Percentiles rank a stretch among this genome's conserved stretches.
Evolutionary conservation across 2,797 vertebrate genomes (phyloP).

Genomic region (Arremon brunneinucha): DNA sequence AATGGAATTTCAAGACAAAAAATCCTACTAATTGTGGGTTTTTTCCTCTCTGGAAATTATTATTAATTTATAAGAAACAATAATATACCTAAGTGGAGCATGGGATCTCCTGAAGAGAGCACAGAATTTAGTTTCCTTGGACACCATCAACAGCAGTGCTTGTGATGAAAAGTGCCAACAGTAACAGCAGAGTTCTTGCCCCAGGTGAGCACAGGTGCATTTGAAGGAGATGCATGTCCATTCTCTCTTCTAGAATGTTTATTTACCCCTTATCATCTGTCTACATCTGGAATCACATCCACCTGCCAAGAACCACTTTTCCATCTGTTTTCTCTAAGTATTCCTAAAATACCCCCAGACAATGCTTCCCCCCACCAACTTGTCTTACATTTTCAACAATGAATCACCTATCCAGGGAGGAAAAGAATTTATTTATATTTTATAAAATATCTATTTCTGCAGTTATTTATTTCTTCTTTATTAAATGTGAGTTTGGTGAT

Average conservation of each 20-base stretch:
- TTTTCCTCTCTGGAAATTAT: background rate
- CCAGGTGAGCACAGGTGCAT: background rate
- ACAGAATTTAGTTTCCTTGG: background rate
- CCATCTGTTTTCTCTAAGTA: background rate
- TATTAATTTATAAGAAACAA: background rate
- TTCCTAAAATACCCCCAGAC: background rate
- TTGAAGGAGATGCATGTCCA: background rate
- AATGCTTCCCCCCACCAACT: background rate
- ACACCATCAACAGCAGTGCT: background rate
- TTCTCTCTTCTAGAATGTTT: background rate
- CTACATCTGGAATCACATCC: background rate
- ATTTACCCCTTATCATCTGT: background rate
- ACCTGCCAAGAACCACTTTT: background rate
- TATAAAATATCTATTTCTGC: background rate
- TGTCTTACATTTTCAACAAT: background rate
- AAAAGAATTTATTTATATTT: background rate
- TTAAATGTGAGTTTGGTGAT: background rate
- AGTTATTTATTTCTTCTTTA: background rate
- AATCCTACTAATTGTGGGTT: rapidly evolving
- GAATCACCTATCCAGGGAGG: background rate
- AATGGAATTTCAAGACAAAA: background rate
- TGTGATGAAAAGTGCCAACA: background rate
- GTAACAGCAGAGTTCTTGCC: background rate
- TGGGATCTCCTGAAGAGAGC: background rate
- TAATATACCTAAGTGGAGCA: background rate